phyloP scores from a whole-genome alignment of 2,113 vertebrate genomes.

The Triplophysa rosa region DNA sequence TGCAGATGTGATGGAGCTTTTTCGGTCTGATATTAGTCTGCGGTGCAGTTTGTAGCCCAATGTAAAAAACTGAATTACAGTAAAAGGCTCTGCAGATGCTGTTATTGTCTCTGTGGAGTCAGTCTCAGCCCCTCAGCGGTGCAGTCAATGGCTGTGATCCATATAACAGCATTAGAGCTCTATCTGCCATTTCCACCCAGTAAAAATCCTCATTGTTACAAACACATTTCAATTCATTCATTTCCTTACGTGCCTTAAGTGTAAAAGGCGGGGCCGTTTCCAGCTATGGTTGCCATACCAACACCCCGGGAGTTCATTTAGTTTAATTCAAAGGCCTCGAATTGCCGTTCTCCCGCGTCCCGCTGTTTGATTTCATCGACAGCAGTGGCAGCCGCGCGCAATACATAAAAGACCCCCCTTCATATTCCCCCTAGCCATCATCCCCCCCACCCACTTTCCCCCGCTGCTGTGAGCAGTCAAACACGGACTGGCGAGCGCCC shows the following conservation, averaged over 20 bases:
- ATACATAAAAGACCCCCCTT: conserved; percentile 64
- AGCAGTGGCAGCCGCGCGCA: conserved; percentile 61
- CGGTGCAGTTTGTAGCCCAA: conserved; percentile 71
- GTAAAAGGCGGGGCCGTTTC: conserved; percentile 45
- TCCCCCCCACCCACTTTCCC: conserved; percentile 10
- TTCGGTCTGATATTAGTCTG: conserved; percentile 74
- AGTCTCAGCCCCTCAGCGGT: conserved; percentile 28
- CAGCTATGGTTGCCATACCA: conserved; percentile 85
- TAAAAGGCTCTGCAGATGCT: conserved; percentile 46
- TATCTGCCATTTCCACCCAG: background rate
- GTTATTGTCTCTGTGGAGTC: conserved; percentile 48
- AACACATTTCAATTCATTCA: conserved; percentile 44
- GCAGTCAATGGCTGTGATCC: conserved; percentile 40
- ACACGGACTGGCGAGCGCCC: conserved; percentile 79
- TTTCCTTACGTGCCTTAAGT: conserved; percentile 51
- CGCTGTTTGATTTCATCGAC: conserved; percentile 76
- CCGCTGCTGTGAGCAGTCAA: conserved; percentile 69
- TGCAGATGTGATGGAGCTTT: conserved; percentile 67
- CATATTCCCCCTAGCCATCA: conserved; percentile 19
- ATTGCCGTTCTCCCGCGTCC: conserved; percentile 81
- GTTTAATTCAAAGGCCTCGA: conserved; percentile 84
- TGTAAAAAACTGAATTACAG: conserved; percentile 52
- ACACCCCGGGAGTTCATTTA: conserved; percentile 89
- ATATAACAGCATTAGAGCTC: conserved; percentile 34
- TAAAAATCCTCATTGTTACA: conserved; percentile 33